phyloP scores from a whole-genome alignment of 2,888 invertebrate species.

The Melanchra persicariae region DNA sequence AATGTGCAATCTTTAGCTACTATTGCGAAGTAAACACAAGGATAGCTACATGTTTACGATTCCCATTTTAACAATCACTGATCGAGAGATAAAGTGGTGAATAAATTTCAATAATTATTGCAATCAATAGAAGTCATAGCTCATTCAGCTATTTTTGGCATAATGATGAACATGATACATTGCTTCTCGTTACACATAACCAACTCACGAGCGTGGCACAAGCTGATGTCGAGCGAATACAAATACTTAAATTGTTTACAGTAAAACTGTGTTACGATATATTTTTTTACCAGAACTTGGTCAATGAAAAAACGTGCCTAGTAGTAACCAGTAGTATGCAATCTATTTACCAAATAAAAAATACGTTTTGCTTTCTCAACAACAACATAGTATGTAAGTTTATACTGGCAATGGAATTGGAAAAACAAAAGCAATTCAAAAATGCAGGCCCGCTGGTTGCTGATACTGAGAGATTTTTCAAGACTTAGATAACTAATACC shows the following conservation, averaged over 20 bases:
- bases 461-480: constrained; percentile 29
- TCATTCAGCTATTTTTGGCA: constrained; percentile 24
- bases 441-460: constrained; percentile 29
- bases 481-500: constrained; percentile 22
- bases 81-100: constrained; percentile 35
- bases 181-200: constrained; percentile 31
- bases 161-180: constrained; percentile 35
- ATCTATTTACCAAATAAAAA: constrained; percentile 30
- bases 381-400: constrained; percentile 38
- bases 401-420: constrained; percentile 41
- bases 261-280: constrained; percentile 25
- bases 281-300: constrained; percentile 29
- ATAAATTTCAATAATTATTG: constrained; percentile 45
- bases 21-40: constrained; percentile 49
- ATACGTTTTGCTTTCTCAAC: constrained; percentile 23
- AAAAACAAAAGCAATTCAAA: constrained; percentile 43
- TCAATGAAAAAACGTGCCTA: constrained; percentile 9
- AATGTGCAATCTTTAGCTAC: constrained; percentile 54
- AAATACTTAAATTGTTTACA: constrained; percentile 31
- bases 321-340: constrained; percentile 21
- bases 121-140: constrained; percentile 36
- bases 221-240: constrained; percentile 32
- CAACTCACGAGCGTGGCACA: constrained; percentile 32
- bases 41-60: constrained; percentile 48
- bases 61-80: constrained; percentile 52